These are phyloP conservation scores for Gymnothorax javanicus DNA, from an alignment of 2,797 vertebrate genomes.

Conservation along the genomic window DNA sequence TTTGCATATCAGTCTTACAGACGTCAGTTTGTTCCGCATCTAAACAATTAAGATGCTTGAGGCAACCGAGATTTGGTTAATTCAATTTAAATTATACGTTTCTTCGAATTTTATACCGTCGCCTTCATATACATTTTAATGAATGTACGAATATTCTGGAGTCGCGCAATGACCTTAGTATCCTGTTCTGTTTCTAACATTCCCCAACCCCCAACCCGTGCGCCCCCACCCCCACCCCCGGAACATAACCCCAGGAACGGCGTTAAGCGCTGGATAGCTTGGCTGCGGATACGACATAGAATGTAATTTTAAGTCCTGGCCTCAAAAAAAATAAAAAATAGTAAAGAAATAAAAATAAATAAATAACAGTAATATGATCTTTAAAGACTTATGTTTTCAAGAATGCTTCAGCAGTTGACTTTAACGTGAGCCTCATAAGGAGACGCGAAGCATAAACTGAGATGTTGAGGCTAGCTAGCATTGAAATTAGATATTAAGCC, in stretches of 20 bases:
- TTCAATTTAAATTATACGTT: constrained; percentile 8
- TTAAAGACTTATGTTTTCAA: constrained; percentile 36
- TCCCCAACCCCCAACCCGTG: no score
- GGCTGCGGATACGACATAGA: background rate
- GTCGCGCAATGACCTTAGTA: background rate
- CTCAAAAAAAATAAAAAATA: background rate
- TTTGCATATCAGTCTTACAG: background rate
- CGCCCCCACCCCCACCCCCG: background rate
- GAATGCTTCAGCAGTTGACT: constrained; percentile 21
- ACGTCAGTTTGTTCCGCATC: background rate
- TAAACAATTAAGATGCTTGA: background rate
- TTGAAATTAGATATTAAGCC: constrained; percentile 4
- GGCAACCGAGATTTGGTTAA: background rate
- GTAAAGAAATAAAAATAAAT: no score
- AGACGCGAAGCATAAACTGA: constrained; percentile 32
- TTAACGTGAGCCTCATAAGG: constrained; percentile 48
- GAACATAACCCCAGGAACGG: background rate
- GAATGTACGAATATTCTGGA: background rate
- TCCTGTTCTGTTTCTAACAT: background rate
- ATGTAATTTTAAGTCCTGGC: constrained; percentile 15
- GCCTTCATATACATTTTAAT: background rate
- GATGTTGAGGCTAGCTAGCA: constrained; percentile 16
- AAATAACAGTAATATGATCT: constrained; percentile 36
- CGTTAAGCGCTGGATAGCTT: background rate
- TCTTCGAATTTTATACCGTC: background rate